These are phyloP conservation scores for Brachionus koreanus DNA, from an alignment of 1,140 invertebrate genomes.

Conservation along the genomic window DNA sequence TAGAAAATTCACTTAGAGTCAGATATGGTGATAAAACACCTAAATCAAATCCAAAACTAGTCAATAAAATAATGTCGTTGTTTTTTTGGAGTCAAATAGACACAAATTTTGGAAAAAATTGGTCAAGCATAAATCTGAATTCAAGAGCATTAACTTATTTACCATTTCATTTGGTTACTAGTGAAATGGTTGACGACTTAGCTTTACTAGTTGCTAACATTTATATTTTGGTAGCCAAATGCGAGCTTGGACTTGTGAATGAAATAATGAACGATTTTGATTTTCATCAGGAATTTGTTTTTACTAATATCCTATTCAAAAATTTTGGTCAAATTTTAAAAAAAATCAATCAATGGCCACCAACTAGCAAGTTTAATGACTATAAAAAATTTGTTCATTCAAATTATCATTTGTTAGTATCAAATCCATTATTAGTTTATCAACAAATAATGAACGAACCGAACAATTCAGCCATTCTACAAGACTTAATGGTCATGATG, in stretches of 20 bases:
- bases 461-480: constrained; percentile 37
- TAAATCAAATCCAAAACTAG: neutral
- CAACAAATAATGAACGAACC: constrained; percentile 55
- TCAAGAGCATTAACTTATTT: neutral
- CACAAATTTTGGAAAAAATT: neutral
- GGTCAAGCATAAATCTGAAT: neutral
- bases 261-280: constrained; percentile 52
- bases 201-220: constrained; percentile 49
- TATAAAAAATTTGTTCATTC: constrained; percentile 32
- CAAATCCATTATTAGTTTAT: constrained; percentile 52
- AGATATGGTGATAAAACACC: neutral
- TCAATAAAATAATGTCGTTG: constrained; percentile 28
- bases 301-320: constrained; percentile 48
- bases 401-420: constrained; percentile 45
- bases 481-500: constrained; percentile 46
- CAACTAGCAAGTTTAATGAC: neutral
- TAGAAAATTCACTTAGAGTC: neutral
- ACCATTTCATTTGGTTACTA: constrained; percentile 31
- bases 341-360: neutral
- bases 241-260: constrained; percentile 49
- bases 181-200: constrained; percentile 49
- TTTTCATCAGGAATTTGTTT: neutral
- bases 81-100: constrained; percentile 13
- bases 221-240: constrained; percentile 51
- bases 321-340: constrained; percentile 15